Base-by-base conservation (phyloP, 2,888 invertebrate genomes). In the Hecatera dysodea region DNA sequence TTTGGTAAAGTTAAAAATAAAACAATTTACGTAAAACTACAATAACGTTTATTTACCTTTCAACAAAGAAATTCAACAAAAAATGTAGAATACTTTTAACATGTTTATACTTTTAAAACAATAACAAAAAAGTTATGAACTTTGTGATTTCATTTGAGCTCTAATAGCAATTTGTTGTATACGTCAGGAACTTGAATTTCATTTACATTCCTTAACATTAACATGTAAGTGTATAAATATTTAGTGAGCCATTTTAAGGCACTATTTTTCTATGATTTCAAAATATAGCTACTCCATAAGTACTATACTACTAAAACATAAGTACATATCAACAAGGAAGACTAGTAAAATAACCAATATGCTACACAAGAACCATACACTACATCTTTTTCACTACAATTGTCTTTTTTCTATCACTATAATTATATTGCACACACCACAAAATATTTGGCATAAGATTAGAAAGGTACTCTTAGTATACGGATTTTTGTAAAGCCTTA, bases 281-380 rank as follows among this genome's bases (percentile, higher is more conserved):
- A 66, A 67, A 46, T 46, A 46, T 55, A 74, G 36, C 71, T 81
- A 75, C 75, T 50, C 52, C 27, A 48, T 85, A 83, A 82, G 77
- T 85, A 85, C 76, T 78, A 60, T 12, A 77, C 57, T 72, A 62
- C 29, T 62, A 27, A 67, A 64, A 81, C 19, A 64, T 83, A 85
- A 85, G 86, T 85, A 85, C 80, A 74, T 74, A 60, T 53, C 3
- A 66, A 62, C 22, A 64, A 22, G 68, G 60, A 75, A 83, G 76
- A 83, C 75, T 85, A 75, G 63, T 56, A 64, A 62, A 53, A 39
- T 48, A 57, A 52, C n/a, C 67, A 53, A 63, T 65, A 19, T 66
- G 52, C 33, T 53, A 56, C 55, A 69, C 29, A 61, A 56, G 33
- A 24, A 53, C 17, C n/a, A 61, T 29, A 50, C 27, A 36, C 17